Percentiles rank a stretch among this genome's conserved stretches.
phyloP scores from a whole-genome alignment of 1,140 invertebrate species.

The Drosophila gunungcola region DNA sequence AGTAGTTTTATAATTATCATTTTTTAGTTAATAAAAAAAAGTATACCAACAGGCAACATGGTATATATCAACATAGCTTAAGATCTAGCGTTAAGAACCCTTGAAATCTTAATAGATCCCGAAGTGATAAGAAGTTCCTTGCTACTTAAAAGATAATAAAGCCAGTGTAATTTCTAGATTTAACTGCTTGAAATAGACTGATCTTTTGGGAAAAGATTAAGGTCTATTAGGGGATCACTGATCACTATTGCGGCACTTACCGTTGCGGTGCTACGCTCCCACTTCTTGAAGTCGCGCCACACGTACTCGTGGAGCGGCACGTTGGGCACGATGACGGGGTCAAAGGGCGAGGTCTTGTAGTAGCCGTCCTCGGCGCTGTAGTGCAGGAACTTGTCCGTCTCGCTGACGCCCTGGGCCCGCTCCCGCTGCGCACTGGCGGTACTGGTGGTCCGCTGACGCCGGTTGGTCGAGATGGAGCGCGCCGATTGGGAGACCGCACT shows the following conservation, averaged over 20 bases:
- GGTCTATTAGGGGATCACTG: neutral
- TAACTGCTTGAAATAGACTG: neutral
- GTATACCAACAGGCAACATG: too few species aligned
- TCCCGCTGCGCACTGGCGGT: slow-evolving; percentile 60
- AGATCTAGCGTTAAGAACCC: too few species aligned
- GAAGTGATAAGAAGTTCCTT: neutral
- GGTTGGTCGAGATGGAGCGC: slow-evolving; percentile 60
- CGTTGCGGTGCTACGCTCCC: slow-evolving; percentile 86
- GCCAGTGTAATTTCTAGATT: neutral
- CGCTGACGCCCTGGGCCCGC: slow-evolving; percentile 54
- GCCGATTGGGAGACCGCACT: slow-evolving; percentile 9
- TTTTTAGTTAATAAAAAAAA: too few species aligned
- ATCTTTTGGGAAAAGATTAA: neutral
- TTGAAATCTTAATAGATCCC: neutral
- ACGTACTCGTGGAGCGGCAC: slow-evolving; percentile 87
- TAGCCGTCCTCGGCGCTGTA: slow-evolving; percentile 75
- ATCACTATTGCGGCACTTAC: slow-evolving; percentile 85
- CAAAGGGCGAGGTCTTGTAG: slow-evolving; percentile 84
- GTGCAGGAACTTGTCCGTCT: slow-evolving; percentile 72
- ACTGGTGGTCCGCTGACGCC: slow-evolving; percentile 61
- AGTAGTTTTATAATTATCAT: too few species aligned
- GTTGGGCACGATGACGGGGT: slow-evolving; percentile 86
- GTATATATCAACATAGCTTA: too few species aligned
- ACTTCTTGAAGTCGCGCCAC: slow-evolving; percentile 88
- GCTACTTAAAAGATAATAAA: neutral